Evolutionary conservation across 2,113 vertebrate species (phyloP), one percentile per base, ranked within the genome.

Genomic region (Scolopax mira): DNA sequence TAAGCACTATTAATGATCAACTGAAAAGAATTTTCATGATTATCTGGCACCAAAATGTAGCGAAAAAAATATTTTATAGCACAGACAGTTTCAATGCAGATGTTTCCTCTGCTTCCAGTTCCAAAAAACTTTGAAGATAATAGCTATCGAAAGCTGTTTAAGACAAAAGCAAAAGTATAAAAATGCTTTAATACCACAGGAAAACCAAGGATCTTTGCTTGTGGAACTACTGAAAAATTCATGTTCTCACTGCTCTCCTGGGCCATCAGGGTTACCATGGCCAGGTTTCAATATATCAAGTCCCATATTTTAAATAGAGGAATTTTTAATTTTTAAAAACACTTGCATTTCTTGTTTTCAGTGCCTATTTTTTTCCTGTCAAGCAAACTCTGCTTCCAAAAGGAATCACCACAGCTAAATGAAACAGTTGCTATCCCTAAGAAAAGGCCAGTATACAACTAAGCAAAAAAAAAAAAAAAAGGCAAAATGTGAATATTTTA

Each of bases 391-490:
- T 78, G 19, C 28, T 86, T 87, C 62, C 57, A 94, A 79, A 88
- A 75, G 58, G 83, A 90, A 83, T 82, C 39, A 79, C 16, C 49
- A 77, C 22, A 70, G 24, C 79, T 80, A 96, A 73, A 93, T 54
- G 18, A 93, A 91, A 5, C 19, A 79, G 42, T n/a, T 73, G 51
- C 44, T 72, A 10, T 62, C 44, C 41, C 49, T 69, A 31, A 52
- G 52, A 80, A 90, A 80, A 79, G 28, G 61, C 58, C 83, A 94
- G 85, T 66, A 88, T 9, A 48, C 93, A 92, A 81, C 79, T 86
- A 89, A 95, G 83, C 37, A 94, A 96, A 86, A 82, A 73, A 88
- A 90, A 30, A n/a, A n/a, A n/a, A n/a, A n/a, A n/a, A n/a, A n/a
- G n/a, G n/a, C n/a, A n/a, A 93, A 93, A 90, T 35, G 14, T 35